Base-by-base conservation (phyloP, 2,888 invertebrate species). In the Parnassius glacialis region DNA sequence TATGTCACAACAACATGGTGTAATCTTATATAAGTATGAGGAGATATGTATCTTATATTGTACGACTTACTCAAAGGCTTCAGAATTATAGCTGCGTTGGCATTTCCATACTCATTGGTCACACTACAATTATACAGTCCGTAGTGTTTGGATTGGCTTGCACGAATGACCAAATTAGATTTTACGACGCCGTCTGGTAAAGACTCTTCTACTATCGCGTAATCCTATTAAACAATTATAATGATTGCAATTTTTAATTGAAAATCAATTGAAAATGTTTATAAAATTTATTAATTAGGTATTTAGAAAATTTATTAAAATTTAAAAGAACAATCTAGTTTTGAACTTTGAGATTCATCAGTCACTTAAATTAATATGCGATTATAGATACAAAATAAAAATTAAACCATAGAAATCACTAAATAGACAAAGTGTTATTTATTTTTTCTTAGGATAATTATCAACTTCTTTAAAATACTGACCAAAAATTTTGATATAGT, bases 71-170 rank as follows among this genome's bases (percentile, higher is more conserved):
- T 97, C 90, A 97, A 95, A 73, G 96, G 95, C 81, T 96, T 95
- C 70, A 98, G 92, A 67, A 94, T 94, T 65, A 98, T 97, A 72
- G 96, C 94, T 70, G 95, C 94, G 47, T 95, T 95, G 72, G 96
- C 97, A 67, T 94, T 94, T 34, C 98, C 98, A 75, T 96, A 97
- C 61, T 95, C 95, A 81, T 98, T 99, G 62, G 95, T 94, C 50
- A 98, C 96, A 67, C 97, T 97, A 83, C 98, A 99, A 87, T 98
- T 98, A 90, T 98, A 99, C 66, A 94, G 92, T 44, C 98, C 98
- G 78, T 96, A 98, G 84, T 98, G 97, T 68, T 94, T 94, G 12
- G 95, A 94, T 73, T 95, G 94, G 58, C 97, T 96, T 67, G 96
- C 95, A 69, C 95, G 93, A 67, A 98, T 97, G 61, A 97, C 95